Evolutionary conservation across 2,113 vertebrate species (phyloP).

Genomic region (Piliocolobus tephrosceles): DNA sequence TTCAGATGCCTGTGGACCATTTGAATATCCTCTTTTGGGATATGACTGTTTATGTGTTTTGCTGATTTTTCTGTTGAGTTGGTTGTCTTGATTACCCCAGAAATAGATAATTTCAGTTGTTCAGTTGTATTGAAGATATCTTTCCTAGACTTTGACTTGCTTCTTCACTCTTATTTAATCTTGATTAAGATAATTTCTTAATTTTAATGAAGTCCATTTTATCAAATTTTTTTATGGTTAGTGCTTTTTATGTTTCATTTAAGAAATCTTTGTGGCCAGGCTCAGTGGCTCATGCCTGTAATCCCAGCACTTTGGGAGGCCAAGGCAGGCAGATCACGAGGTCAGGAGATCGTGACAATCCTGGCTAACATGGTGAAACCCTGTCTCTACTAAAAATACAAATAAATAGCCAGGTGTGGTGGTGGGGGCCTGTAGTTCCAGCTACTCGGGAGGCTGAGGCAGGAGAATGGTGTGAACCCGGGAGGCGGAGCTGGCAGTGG

Average conservation of each 20-base stretch:
- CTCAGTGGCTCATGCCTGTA: too few species aligned
- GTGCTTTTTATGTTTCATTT: not conserved
- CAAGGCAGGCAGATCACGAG: too few species aligned
- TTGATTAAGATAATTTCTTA: slow-evolving; percentile 11
- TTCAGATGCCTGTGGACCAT: not conserved
- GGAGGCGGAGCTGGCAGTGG: too few species aligned
- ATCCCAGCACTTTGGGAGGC: too few species aligned
- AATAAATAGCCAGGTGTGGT: too few species aligned
- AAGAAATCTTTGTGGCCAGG: not conserved
- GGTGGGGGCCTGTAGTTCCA: too few species aligned
- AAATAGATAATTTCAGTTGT: not conserved
- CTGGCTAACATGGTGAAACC: too few species aligned
- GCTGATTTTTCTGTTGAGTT: not conserved
- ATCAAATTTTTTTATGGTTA: not conserved
- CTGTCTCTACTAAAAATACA: too few species aligned
- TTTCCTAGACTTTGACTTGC: not conserved
- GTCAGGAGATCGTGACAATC: too few species aligned
- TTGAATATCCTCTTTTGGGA: slow-evolving; percentile 22
- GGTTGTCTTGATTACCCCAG: not conserved
- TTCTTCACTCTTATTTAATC: not conserved
- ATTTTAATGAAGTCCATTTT: not conserved
- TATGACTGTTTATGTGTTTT: not conserved
- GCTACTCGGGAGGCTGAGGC: too few species aligned
- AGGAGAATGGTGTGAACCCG: too few species aligned
- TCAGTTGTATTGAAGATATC: not conserved